Evolutionary conservation across 2,888 invertebrate genomes (phyloP).

Genomic region (Drepana falcataria): DNA sequence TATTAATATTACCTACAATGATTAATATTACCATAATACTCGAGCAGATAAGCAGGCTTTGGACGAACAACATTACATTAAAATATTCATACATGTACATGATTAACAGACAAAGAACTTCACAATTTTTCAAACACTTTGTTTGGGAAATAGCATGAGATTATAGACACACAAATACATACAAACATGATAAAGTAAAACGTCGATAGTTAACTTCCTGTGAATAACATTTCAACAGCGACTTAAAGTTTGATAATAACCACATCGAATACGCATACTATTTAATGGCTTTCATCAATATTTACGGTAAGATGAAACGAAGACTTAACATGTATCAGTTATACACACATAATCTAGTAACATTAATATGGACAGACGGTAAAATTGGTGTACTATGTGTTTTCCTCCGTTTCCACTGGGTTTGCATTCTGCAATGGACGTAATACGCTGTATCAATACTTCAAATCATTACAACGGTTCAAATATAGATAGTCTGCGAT

Average conservation of each 20-base stretch:
- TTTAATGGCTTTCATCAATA: not conserved
- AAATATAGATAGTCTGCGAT: slow-evolving; percentile 26
- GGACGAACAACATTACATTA: no score
- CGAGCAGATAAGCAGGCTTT: no score
- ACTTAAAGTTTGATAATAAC: not conserved
- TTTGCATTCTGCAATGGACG: slow-evolving; percentile 75
- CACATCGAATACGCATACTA: not conserved
- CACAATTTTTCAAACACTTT: slow-evolving; percentile 15
- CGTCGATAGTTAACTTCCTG: no score
- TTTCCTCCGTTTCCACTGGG: slow-evolving; percentile 66
- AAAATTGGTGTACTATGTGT: slow-evolving; percentile 61
- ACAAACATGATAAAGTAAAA: no score
- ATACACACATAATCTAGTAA: slow-evolving; percentile 30
- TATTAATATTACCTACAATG: no score
- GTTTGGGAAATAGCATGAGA: slow-evolving; percentile 7
- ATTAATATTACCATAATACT: no score
- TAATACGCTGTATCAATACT: slow-evolving; percentile 60
- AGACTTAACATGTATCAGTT: slow-evolving; percentile 19
- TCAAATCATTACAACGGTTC: slow-evolving; percentile 17
- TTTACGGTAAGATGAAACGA: slow-evolving; percentile 15
- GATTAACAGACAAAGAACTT: slow-evolving; percentile 15
- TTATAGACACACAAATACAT: not conserved
- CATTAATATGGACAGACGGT: slow-evolving; percentile 49
- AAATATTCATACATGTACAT: not conserved
- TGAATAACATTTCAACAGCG: not conserved